Base-by-base conservation (phyloP, 2,888 invertebrate genomes). In the Apamea anceps region DNA sequence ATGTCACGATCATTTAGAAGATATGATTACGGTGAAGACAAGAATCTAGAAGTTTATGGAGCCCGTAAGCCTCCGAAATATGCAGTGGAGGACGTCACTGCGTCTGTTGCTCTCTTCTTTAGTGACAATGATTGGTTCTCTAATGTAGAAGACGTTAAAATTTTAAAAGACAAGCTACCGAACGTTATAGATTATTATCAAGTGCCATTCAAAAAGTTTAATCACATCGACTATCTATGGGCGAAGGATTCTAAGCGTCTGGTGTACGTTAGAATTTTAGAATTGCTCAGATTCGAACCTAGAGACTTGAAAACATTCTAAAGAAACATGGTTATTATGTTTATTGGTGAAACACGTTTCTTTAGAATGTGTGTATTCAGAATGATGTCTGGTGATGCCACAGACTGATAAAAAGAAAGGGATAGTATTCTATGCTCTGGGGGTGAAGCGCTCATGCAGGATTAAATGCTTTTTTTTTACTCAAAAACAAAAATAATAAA, bases 141-240 rank as follows among this genome's bases (percentile, higher is more conserved):
- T 1, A 81, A 75, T 63, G 32, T 77, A 13, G 51, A 79, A 48
- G 91, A 92, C 74, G 89, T 91, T 0, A 42, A 82, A 1, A 87
- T 68, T 42, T 79, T 91, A 72, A 79, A 77, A 4, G 60, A 72
- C 7, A 88, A 88, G 37, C 76, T 92, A 21, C 82, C 84, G 1
- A 91, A 92, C 60, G 87, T 91, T 7, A 80, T 86, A 25, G 88
- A 88, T 21, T 42, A 80, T 42, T 89, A 88, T 66, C 70, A 37
- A 13, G 87, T 91, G 4, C 88, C 88, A 1, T 76, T 82, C 42
- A 72, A 72, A 8, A 80, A 86, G 12, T 92, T 90, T 75, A 89
- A 88, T 75, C 93, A 93, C 66, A 70, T 90, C 68, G 93, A 93
- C 65, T 91, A 80, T 75, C 77, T 93, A 65, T 91, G 84, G 81